Conservation (phyloP, 1,140 invertebrate genomes). For the Teleogryllus occipitalis region DNA sequence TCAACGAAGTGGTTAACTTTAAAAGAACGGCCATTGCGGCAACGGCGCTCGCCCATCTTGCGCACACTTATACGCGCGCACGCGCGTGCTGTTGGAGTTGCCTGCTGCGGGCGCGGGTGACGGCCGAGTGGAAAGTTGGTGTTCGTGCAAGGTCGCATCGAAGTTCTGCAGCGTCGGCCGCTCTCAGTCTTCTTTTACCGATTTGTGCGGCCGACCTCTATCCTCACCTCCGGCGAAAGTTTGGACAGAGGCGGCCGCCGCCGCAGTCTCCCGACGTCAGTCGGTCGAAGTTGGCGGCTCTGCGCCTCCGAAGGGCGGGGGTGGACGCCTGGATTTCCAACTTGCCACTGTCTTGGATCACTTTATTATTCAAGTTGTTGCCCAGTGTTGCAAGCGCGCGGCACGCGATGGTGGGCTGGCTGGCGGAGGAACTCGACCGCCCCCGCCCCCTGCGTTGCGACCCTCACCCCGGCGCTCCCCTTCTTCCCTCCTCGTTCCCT, state of each 20-base stretch:
- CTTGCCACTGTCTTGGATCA: constrained; percentile 3
- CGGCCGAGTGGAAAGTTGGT: neutral
- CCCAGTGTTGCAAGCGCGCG: neutral
- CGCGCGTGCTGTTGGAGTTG: neutral
- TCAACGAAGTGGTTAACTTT: neutral
- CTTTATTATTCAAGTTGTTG: constrained; percentile 1
- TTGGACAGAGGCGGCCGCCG: neutral
- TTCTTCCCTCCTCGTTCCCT: neutral
- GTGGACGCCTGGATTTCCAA: neutral
- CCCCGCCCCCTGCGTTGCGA: neutral
- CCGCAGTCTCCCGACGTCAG: too few species aligned
- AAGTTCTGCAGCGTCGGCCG: neutral
- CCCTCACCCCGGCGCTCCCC: neutral
- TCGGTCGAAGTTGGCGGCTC: neutral
- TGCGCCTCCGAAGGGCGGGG: neutral
- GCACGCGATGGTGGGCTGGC: neutral
- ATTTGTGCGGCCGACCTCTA: neutral
- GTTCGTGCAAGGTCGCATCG: neutral
- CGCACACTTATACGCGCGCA: too few species aligned
- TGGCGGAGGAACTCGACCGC: neutral
- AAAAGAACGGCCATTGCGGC: neutral
- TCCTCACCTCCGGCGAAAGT: neutral
- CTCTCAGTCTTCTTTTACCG: neutral
- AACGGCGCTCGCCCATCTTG: neutral
- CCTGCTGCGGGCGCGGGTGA: neutral